phyloP scores from a whole-genome alignment of 2,888 invertebrate genomes.

The Monopis laevigella region DNA sequence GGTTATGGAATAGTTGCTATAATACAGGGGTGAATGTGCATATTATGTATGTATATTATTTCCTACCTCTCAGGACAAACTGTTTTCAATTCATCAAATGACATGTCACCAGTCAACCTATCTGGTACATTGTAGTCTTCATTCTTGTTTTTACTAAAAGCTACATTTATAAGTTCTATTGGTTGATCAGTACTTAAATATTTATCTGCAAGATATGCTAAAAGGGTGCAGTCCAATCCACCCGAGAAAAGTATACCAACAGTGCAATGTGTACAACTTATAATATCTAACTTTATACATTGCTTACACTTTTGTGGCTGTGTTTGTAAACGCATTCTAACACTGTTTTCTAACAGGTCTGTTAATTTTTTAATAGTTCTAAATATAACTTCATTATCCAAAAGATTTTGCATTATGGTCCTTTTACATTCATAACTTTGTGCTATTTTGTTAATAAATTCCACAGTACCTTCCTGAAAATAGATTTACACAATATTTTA shows the following conservation, averaged over 20 bases:
- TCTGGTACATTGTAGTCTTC: constrained; percentile 81
- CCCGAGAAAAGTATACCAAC: constrained; percentile 93
- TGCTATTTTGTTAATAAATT: constrained; percentile 31
- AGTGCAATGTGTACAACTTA: constrained; percentile 68
- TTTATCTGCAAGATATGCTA: constrained; percentile 82
- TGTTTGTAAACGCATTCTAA: constrained; percentile 66
- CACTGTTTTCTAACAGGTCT: constrained; percentile 63
- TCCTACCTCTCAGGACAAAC: constrained; percentile 71
- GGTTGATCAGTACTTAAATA: constrained; percentile 70
- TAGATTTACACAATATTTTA: constrained; percentile 20
- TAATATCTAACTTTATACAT: constrained; percentile 47
- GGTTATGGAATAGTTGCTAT: no score
- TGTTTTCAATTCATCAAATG: constrained; percentile 72
- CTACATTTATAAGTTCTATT: constrained; percentile 95
- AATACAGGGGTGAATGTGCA: background rate
- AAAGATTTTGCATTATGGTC: constrained; percentile 42
- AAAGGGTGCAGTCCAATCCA: constrained; percentile 93
- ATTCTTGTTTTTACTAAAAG: constrained; percentile 72
- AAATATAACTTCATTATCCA: constrained; percentile 37
- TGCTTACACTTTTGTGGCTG: constrained; percentile 71
- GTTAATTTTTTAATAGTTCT: constrained; percentile 54
- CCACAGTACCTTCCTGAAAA: constrained; percentile 36
- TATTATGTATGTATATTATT: background rate
- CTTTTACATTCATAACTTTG: constrained; percentile 29
- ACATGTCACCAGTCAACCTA: constrained; percentile 78